A percentile compares a stretch with the other conserved stretches of the same genome.
Evolutionary conservation across 2,888 invertebrate genomes (phyloP).

Genomic region (Bombyx huttoni): DNA sequence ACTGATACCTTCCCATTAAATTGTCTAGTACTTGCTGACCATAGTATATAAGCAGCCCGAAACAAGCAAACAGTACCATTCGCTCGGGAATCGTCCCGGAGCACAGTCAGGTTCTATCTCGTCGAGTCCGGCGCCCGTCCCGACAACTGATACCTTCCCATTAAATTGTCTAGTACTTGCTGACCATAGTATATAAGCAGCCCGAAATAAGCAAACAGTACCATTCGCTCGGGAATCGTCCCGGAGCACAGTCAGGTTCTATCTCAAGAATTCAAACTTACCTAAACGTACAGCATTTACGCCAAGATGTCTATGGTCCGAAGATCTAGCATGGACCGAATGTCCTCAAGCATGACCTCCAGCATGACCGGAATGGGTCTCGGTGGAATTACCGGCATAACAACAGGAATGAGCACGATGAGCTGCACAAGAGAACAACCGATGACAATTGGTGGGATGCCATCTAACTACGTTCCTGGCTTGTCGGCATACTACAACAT

Average conservation of each 20-base stretch:
- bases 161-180: constrained; percentile 41
- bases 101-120: constrained; percentile 44
- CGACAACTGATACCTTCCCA: constrained; percentile 48
- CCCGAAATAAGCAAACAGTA: constrained; percentile 19
- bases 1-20: constrained; percentile 51
- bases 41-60: constrained; percentile 40
- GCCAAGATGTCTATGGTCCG: constrained; percentile 51
- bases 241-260: constrained; percentile 52
- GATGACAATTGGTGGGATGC: constrained; percentile 66
- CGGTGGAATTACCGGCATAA: constrained; percentile 58
- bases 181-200: constrained; percentile 39
- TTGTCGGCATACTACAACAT: constrained; percentile 65
- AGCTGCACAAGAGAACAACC: constrained; percentile 63
- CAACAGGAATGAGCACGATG: constrained; percentile 56
- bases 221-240: constrained; percentile 60
- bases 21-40: constrained; percentile 27
- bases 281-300: constrained; percentile 17
- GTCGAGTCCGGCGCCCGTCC: constrained; percentile 36
- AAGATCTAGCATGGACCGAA: constrained; percentile 63
- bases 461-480: constrained; percentile 66
- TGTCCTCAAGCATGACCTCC: constrained; percentile 68
- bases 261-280: constrained; percentile 22
- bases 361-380: constrained; percentile 69
- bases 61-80: constrained; percentile 34
- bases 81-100: constrained; percentile 59